These are phyloP conservation scores for Uloborus diversus DNA, from an alignment of 1,140 invertebrate species.

Conservation along the genomic window DNA sequence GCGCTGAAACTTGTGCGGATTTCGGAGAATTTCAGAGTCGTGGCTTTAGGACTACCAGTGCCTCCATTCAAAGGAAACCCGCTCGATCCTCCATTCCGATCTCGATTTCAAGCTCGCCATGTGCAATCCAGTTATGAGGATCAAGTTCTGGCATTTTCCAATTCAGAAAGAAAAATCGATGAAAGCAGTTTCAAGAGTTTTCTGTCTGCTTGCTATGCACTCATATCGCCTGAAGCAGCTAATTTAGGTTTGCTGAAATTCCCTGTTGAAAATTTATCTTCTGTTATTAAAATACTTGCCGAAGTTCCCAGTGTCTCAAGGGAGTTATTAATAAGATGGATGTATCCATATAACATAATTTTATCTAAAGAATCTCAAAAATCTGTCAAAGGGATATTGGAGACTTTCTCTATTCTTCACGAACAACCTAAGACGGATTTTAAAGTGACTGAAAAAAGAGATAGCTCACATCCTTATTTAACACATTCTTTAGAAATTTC, in stretches of 20 bases:
- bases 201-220: constrained; percentile 78
- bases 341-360: constrained; percentile 40
- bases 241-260: constrained; percentile 86
- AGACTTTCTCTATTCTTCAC: constrained; percentile 18
- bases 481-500: neutral
- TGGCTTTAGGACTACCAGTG: constrained; percentile 87
- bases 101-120: constrained; percentile 92
- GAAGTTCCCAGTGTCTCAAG: constrained; percentile 11
- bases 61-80: constrained; percentile 91
- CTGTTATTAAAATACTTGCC: constrained; percentile 75
- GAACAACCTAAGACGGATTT: neutral
- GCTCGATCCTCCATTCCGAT: constrained; percentile 92
- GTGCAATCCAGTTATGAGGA: constrained; percentile 69
- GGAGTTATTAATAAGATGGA: constrained; percentile 7
- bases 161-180: neutral
- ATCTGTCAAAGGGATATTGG: constrained; percentile 6
- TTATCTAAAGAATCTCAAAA: constrained; percentile 19
- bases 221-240: constrained; percentile 76
- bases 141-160: constrained; percentile 4
- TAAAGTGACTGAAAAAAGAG: neutral
- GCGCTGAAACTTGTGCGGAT: constrained; percentile 88
- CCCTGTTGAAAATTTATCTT: constrained; percentile 82
- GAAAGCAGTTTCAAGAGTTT: constrained; percentile 66
- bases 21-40: constrained; percentile 89
- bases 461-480: neutral